Percentiles rank a stretch among this genome's conserved stretches.
These are phyloP conservation scores for Amphiprion percula DNA, from an alignment of 2,113 vertebrate species.

Conservation along the genomic window DNA sequence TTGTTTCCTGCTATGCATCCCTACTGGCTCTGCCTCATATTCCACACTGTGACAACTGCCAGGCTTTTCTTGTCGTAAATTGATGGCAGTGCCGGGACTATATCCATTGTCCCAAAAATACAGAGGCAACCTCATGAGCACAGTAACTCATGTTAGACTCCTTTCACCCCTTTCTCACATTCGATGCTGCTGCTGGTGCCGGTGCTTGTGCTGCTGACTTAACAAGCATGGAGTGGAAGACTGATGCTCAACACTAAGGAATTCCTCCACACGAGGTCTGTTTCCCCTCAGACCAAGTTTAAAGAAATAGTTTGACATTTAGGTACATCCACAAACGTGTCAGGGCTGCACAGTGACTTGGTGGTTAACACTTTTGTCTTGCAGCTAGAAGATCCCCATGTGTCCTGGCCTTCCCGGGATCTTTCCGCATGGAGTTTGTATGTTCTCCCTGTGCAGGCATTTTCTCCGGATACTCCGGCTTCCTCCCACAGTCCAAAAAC, in stretches of 20 bases:
- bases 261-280: background rate
- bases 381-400: too few relatives aligned
- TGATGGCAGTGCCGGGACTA: conserved; percentile 2
- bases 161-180: background rate
- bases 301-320: background rate
- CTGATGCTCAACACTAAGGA: background rate
- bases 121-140: background rate
- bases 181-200: conserved; percentile 7
- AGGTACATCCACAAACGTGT: background rate
- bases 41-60: background rate
- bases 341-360: too few relatives aligned
- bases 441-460: too few relatives aligned
- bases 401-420: too few relatives aligned
- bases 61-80: conserved; percentile 3
- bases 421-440: too few relatives aligned
- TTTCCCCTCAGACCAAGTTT: background rate
- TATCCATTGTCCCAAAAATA: background rate
- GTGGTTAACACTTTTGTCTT: too few relatives aligned
- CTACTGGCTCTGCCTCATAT: background rate
- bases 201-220: background rate
- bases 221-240: background rate
- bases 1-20: background rate
- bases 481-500: too few relatives aligned
- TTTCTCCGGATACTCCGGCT: too few relatives aligned
- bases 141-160: conserved; percentile 7